Conservation (phyloP, 2,113 vertebrate species). For the Oceanodroma tethys region DNA sequence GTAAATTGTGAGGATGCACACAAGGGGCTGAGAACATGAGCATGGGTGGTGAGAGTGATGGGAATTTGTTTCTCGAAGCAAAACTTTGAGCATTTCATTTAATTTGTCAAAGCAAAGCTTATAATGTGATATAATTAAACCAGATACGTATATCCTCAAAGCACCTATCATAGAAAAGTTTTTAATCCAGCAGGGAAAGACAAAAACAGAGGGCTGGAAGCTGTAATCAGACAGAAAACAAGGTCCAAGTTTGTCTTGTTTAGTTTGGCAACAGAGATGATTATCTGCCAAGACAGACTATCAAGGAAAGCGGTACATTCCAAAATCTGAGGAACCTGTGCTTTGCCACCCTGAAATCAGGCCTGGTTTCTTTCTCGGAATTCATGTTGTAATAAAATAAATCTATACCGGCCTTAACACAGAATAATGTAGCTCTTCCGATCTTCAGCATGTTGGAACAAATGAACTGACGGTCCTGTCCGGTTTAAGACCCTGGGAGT, state of each 20-base stretch:
- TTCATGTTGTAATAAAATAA: background rate
- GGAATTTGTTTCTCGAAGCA: background rate
- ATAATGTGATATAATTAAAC: background rate
- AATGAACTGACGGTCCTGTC: background rate
- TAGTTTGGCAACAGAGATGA: background rate
- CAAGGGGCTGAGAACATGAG: background rate
- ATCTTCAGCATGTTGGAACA: background rate
- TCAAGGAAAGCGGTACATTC: background rate
- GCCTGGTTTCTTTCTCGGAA: background rate
- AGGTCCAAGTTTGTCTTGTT: background rate
- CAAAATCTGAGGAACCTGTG: background rate
- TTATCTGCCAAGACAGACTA: background rate
- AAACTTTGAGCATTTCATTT: background rate
- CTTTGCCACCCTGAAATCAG: background rate
- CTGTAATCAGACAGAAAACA: background rate
- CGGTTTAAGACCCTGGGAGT: background rate
- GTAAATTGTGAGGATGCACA: background rate
- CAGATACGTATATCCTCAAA: background rate
- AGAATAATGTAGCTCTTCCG: background rate
- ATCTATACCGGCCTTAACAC: background rate
- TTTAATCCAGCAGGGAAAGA: background rate
- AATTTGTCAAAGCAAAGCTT: background rate
- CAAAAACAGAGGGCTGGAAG: background rate
- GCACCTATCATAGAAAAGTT: background rate
- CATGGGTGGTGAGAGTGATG: background rate